Conservation (phyloP, 2,797 vertebrate genomes). For the Poeciliopsis gracilis region DNA sequence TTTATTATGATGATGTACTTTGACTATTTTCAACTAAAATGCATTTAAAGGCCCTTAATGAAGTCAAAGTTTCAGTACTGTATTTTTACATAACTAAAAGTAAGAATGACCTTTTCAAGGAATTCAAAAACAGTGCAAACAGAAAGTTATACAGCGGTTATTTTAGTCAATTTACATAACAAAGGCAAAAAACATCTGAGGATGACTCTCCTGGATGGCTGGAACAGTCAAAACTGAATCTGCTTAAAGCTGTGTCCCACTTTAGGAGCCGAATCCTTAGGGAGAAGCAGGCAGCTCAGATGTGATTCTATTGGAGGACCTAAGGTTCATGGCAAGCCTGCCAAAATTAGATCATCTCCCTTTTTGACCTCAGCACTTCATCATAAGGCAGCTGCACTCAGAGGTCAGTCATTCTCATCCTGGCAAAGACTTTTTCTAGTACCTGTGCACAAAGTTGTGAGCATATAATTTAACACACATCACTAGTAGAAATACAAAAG, state of each 20-base stretch:
- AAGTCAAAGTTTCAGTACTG: neutral
- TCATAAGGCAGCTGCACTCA: conserved; percentile 11
- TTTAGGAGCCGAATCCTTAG: conserved; percentile 19
- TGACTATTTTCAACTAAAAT: neutral
- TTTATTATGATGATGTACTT: neutral
- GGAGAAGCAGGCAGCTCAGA: conserved; percentile 25
- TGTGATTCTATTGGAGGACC: conserved; percentile 19
- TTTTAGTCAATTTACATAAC: conserved; percentile 9
- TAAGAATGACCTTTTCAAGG: conserved; percentile 1
- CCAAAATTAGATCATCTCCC: conserved; percentile 27
- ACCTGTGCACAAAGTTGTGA: neutral
- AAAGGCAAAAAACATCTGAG: conserved; percentile 16
- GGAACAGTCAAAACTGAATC: conserved; percentile 10
- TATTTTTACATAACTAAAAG: conserved; percentile 4
- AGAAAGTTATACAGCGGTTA: neutral
- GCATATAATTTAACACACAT: neutral
- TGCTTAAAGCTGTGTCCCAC: conserved; percentile 18
- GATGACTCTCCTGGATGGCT: neutral
- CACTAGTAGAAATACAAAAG: neutral
- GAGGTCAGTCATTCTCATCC: conserved; percentile 1
- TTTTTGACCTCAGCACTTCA: conserved; percentile 10
- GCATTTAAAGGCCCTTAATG: neutral
- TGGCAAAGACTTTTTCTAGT: neutral
- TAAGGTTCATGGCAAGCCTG: conserved; percentile 37
- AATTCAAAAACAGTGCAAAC: neutral